Evolutionary conservation across 2,797 vertebrate species (phyloP), one percentile per base, ranked within the genome.

Genomic region (Aeoliscus strigatus): DNA sequence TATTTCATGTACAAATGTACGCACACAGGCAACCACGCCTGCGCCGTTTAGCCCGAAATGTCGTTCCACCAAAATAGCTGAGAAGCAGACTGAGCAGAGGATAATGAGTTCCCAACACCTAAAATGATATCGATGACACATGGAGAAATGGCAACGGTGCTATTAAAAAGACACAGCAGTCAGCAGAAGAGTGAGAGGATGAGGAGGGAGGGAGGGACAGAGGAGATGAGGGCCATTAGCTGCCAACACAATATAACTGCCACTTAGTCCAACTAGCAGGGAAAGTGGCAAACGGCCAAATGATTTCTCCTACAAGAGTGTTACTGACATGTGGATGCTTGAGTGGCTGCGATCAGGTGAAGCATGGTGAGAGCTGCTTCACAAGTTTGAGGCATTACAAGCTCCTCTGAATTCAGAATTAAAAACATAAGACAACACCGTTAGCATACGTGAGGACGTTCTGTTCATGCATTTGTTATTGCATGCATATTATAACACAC

Each of bases 101-200:
- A 86, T 89, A 89, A 90, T 87, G 85, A 89, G 84, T 71, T 73
- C 66, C 70, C 61, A 70, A 83, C 81, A 82, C 80, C 70, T 66
- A 79, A 81, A 84, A 87, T 79, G 62, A 87, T 79, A 86, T 77
- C 75, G 70, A 71, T 73, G 67, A 79, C 82, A 84, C 80, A 80
- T 75, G 49, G 64, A 66, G 70, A 81, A 83, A 81, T 66, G 70
- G 79, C 79, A 77, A 77, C 46, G 77, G 77, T 52, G 76, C 74
- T 67, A 78, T 64, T 83, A 81, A 82, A 81, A 81, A 79, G 82
- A 84, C 79, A 67, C 75, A 71, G 82, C 79, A 62, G 79, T 80
- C 42, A 54, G 55, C 51, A 41, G 34, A 45, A 34, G 65, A 53
- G 69, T 71, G 75, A 77, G 69, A 77, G 74, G 51, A 76, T 27